Conservation (phyloP, 1,140 invertebrate species). For the Tribolium madens region DNA sequence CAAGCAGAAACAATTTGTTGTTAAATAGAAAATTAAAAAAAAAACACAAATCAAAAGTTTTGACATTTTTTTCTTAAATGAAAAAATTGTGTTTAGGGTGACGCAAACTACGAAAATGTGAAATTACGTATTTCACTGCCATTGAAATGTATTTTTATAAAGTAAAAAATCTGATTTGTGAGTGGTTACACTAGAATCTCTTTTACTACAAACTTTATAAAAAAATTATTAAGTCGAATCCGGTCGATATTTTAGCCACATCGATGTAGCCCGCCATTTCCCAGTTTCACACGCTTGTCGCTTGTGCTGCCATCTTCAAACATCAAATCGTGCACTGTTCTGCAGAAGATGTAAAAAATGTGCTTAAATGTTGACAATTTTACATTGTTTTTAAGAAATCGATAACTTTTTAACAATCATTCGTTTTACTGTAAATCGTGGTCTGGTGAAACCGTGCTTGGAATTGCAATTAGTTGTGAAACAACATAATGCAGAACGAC, state of each 20-base stretch:
- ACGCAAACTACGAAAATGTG: too few relatives aligned
- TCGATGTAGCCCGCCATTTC: constrained; percentile 8
- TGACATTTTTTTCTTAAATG: too few relatives aligned
- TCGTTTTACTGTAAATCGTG: neutral
- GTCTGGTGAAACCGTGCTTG: neutral
- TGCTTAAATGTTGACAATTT: constrained; percentile 25
- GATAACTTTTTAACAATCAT: neutral
- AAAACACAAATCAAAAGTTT: too few relatives aligned
- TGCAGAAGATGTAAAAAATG: neutral
- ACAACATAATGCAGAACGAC: constrained; percentile 10
- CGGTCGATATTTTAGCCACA: constrained; percentile 2
- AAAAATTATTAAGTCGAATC: neutral
- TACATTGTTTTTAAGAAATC: neutral
- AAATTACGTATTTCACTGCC: too few relatives aligned
- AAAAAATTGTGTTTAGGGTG: too few relatives aligned
- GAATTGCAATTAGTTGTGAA: neutral
- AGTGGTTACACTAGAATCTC: too few relatives aligned
- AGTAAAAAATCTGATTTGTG: too few relatives aligned
- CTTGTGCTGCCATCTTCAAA: constrained; percentile 25
- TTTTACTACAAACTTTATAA: too few relatives aligned
- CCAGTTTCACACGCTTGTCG: neutral
- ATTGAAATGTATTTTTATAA: too few relatives aligned
- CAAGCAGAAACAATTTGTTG: too few relatives aligned
- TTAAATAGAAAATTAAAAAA: too few relatives aligned
- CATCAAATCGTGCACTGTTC: neutral